phyloP scores from a whole-genome alignment of 2,113 vertebrate genomes.

The Caretta caretta region DNA sequence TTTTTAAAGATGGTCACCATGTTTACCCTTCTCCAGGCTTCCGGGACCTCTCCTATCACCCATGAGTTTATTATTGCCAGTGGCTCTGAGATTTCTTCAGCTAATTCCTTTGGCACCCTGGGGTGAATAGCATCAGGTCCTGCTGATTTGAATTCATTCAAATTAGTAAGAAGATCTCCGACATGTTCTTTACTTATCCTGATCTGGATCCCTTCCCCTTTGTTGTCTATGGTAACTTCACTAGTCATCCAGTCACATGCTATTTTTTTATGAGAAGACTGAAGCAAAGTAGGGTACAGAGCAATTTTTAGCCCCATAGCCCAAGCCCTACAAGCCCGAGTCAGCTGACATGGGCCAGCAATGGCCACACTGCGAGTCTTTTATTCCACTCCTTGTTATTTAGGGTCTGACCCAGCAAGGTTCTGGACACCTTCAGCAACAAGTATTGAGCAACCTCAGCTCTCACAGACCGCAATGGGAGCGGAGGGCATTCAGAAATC shows the following conservation, averaged over 20 bases:
- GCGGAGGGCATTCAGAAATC: rapidly evolving
- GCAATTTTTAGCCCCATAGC: neutral
- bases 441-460: neutral
- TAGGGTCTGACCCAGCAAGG: neutral
- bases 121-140: neutral
- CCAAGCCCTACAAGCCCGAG: too few species aligned
- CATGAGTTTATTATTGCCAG: neutral
- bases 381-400: neutral
- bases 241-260: too few species aligned
- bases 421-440: neutral
- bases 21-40: neutral
- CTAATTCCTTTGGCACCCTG: neutral
- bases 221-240: too few species aligned
- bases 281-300: too few species aligned
- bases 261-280: too few species aligned
- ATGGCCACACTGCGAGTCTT: neutral
- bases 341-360: too few species aligned
- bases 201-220: too few species aligned
- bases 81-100: neutral
- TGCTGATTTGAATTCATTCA: neutral
- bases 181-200: too few species aligned
- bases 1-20: neutral
- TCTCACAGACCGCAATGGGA: neutral
- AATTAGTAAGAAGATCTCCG: neutral
- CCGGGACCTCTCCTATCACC: neutral